Percentiles rank a stretch among this genome's conserved stretches.
phyloP scores from a whole-genome alignment of 2,888 invertebrate genomes.

The Hetaerina titia region DNA sequence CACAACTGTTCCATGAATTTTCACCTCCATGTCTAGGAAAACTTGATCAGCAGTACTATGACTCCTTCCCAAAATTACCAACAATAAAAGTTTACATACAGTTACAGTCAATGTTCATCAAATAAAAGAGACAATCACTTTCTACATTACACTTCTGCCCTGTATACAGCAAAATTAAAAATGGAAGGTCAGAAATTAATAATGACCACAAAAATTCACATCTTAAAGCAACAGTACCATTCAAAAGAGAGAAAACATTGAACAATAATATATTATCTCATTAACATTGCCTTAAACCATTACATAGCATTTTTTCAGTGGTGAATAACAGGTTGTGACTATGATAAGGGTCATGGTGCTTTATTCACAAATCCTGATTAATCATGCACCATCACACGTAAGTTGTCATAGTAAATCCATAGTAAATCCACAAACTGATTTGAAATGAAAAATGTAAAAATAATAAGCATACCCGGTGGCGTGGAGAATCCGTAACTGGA shows the following conservation, averaged over 20 bases:
- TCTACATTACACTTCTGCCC: not conserved
- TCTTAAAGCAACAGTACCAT: not conserved
- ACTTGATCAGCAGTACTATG: not conserved
- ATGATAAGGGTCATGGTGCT: not conserved
- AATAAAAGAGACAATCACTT: not conserved
- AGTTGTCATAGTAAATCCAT: not conserved
- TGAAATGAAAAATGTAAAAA: not conserved
- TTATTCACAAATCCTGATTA: not conserved
- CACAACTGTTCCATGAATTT: not conserved
- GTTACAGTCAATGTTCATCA: not conserved
- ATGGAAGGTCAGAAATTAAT: not conserved
- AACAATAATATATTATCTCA: not conserved
- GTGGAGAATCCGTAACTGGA: constrained; percentile 88
- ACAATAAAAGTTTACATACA: not conserved
- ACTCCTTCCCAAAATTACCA: not conserved
- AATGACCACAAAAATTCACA: not conserved
- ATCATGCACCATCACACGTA: not conserved
- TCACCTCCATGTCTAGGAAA: not conserved
- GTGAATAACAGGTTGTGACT: not conserved
- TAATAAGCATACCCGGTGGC: constrained; percentile 87
- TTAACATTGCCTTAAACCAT: not conserved
- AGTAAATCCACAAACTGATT: not conserved
- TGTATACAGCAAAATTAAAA: not conserved
- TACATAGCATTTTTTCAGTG: not conserved
- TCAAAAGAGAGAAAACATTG: not conserved